Evolutionary conservation across 2,888 invertebrate genomes (phyloP), one percentile per base, ranked within the genome.

Genomic region (Drosophila mercatorum): DNA sequence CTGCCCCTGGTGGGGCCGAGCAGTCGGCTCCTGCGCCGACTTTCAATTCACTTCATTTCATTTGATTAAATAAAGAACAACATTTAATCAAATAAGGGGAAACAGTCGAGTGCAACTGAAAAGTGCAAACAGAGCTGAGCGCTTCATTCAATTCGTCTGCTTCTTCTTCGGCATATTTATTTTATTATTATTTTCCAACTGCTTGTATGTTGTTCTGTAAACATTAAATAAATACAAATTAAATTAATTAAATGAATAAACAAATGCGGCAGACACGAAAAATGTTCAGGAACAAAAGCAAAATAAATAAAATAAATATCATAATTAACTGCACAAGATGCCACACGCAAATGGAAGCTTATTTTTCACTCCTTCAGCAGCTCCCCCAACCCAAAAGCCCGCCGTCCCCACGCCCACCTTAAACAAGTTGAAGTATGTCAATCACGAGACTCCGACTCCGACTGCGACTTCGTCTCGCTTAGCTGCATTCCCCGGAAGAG

Each of bases 61-160:
- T 86, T 86, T 86, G 81, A 83, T 83, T 80, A 83, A 83, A 83
- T 83, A 86, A 72, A 81, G 72, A 79, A 83, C 78, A 78, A 61
- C 83, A 76, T 85, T 83, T 83, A 83, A 83, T 85, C 86, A 83
- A 82, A 77, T 64, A 77, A 55, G 53, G 41, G 41, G 71, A 44
- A 49, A 67, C 46, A 51, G 70, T 41, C 43, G 67, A 60, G 52
- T 43, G 71, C 63, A 62, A 83, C 78, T 80, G 81, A 78, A 70
- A 72, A 75, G 68, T 83, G 83, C 63, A 83, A 81, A 78, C 51
- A 80, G 41, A 64, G 57, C 55, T 8, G 44, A 72, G 40, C 36
- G 44, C 43, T 72, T 72, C 62, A 62, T 67, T 72, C 72, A 55
- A 62, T 67, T 72, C 72, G 55, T 49, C 57, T 58, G 71, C 64